Percentiles rank a stretch among this genome's conserved stretches.
These are phyloP conservation scores for Zoroaster sp. DNA, from an alignment of 53 echinoderm and acorn worm species.

Conservation along the genomic window DNA sequence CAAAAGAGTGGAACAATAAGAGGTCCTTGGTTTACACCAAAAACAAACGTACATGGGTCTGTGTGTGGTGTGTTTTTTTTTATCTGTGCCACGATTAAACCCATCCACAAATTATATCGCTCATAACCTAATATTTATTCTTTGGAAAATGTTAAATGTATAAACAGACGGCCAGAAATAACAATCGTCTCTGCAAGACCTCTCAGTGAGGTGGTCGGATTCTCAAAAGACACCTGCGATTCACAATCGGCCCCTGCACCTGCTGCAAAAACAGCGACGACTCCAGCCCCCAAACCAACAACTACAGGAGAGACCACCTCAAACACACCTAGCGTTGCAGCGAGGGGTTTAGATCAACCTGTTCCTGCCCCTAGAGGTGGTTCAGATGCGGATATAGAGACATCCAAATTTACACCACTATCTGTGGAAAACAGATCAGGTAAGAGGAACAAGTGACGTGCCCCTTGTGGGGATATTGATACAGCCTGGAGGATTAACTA, in stretches of 20 bases:
- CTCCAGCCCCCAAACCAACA: not conserved
- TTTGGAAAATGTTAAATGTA: too few species aligned
- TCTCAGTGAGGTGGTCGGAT: conserved; percentile 62
- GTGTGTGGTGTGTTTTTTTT: too few species aligned
- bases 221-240: conserved; percentile 15
- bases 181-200: conserved; percentile 63
- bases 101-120: too few species aligned
- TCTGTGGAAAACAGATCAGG: not conserved
- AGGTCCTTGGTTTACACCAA: too few species aligned
- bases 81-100: too few species aligned
- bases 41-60: too few species aligned
- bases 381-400: not conserved
- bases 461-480: not conserved
- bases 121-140: too few species aligned
- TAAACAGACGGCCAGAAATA: conserved; percentile 54
- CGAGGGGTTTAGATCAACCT: not conserved
- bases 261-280: not conserved
- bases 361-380: conserved; percentile 3
- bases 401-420: not conserved
- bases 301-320: not conserved
- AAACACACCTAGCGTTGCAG: not conserved
- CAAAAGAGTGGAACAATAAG: too few species aligned
- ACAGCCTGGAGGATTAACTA: not conserved
- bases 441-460: not conserved
- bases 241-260: not conserved